Evolutionary conservation across 2,888 invertebrate genomes (phyloP).

Genomic region (Tortrix viridana): DNA sequence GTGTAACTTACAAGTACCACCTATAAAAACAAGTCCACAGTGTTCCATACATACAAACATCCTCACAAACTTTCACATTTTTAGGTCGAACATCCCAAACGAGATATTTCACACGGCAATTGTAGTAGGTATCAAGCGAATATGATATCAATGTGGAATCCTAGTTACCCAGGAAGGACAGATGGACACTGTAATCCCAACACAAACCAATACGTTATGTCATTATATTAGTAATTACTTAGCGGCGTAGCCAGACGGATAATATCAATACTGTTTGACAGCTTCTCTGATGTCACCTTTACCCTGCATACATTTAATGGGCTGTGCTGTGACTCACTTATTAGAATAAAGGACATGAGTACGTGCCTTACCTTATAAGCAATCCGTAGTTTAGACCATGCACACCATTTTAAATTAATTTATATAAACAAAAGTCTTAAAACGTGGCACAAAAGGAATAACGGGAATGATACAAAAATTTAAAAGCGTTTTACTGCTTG

Average conservation of each 20-base stretch:
- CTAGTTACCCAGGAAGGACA: too few species aligned
- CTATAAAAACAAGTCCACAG: too few species aligned
- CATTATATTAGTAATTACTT: neutral
- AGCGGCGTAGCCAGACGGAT: neutral
- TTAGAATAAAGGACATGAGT: neutral
- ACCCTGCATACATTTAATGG: conserved; percentile 20
- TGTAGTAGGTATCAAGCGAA: too few species aligned
- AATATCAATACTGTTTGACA: conserved; percentile 15
- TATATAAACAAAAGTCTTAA: conserved; percentile 46
- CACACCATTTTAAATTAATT: conserved; percentile 49
- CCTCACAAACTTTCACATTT: too few species aligned
- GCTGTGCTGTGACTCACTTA: neutral
- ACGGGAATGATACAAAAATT: conserved; percentile 49
- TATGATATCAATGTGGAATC: too few species aligned
- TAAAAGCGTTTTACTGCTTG: conserved; percentile 17
- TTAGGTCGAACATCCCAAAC: too few species aligned
- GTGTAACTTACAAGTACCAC: too few species aligned
- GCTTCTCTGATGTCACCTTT: conserved; percentile 56
- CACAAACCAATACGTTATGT: neutral
- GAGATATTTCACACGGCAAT: too few species aligned
- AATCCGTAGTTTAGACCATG: conserved; percentile 43
- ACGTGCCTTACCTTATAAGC: conserved; percentile 42
- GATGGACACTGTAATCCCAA: too few species aligned
- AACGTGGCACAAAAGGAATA: conserved; percentile 69
- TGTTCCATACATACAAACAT: too few species aligned